Percentiles rank a stretch among this genome's conserved stretches.
These are phyloP conservation scores for Limosa lapponica DNA, from an alignment of 2,797 vertebrate species.

Conservation along the genomic window DNA sequence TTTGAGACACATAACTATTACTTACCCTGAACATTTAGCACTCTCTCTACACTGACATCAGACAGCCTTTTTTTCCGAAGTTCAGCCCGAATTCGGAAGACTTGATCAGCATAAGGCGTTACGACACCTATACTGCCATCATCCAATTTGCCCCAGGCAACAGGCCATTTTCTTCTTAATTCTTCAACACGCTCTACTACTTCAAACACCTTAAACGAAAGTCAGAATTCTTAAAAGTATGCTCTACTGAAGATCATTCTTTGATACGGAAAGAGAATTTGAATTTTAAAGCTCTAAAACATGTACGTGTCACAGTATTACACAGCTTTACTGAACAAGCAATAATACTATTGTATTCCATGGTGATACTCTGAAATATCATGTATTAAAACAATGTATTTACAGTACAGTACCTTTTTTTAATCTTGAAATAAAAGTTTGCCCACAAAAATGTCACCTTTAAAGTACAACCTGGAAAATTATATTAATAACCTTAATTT, in stretches of 20 bases:
- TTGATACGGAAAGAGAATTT: background rate
- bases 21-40: slow-evolving; percentile 98
- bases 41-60: slow-evolving; percentile 97
- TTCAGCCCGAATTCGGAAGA: slow-evolving; percentile 96
- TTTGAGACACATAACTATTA: background rate
- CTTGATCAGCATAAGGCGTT: slow-evolving; percentile 96
- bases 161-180: slow-evolving; percentile 96
- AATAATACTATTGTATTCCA: background rate
- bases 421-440: background rate
- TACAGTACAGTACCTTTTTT: background rate
- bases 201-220: slow-evolving; percentile 91
- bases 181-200: slow-evolving; percentile 98
- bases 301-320: background rate
- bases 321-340: background rate
- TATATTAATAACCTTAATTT: background rate
- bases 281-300: background rate
- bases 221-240: background rate
- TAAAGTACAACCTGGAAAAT: background rate
- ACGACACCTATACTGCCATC: slow-evolving; percentile 98
- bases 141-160: slow-evolving; percentile 97
- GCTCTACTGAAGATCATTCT: background rate
- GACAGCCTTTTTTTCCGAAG: slow-evolving; percentile 96
- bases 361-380: background rate
- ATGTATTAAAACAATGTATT: background rate
- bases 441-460: background rate